Evolutionary conservation across 2,888 invertebrate genomes (phyloP).

Genomic region (Tetragonisca angustula): DNA sequence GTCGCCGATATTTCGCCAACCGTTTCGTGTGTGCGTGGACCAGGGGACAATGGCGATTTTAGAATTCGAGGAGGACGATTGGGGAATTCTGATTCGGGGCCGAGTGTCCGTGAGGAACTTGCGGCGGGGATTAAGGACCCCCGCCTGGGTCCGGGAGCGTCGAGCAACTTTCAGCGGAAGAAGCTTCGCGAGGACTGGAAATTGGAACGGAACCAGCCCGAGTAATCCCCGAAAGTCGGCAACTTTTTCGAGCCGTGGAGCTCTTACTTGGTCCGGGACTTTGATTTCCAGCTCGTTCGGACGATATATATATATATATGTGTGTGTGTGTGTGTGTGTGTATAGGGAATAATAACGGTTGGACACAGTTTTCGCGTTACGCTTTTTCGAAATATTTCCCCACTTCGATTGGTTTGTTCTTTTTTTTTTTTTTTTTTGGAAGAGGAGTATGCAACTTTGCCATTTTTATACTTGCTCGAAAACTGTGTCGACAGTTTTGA

Average conservation of each 20-base stretch:
- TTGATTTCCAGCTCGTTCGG: slow-evolving; percentile 5
- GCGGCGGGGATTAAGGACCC: slow-evolving; percentile 26
- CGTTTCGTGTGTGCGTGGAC: neutral
- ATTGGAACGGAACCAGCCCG: slow-evolving; percentile 37
- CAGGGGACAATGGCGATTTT: neutral
- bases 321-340: too few species aligned
- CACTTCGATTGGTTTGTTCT: neutral
- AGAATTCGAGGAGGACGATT: slow-evolving; percentile 33
- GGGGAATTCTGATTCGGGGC: slow-evolving; percentile 38
- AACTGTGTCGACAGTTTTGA: neutral
- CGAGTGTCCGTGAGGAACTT: slow-evolving; percentile 11
- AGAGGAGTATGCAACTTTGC: neutral
- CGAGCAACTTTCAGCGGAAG: slow-evolving; percentile 22
- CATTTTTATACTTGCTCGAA: neutral
- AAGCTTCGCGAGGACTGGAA: slow-evolving; percentile 31
- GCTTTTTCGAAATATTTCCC: neutral
- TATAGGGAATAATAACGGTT: neutral
- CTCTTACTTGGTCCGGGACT: neutral
- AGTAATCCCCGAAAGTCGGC: slow-evolving; percentile 39
- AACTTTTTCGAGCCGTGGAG: slow-evolving; percentile 23
- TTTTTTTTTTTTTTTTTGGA: too few species aligned
- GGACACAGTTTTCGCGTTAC: neutral
- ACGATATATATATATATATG: neutral
- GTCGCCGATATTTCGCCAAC: neutral
- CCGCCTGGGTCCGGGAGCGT: neutral